Base-by-base conservation (phyloP, 2,888 invertebrate species). In the Aelia acuminata region DNA sequence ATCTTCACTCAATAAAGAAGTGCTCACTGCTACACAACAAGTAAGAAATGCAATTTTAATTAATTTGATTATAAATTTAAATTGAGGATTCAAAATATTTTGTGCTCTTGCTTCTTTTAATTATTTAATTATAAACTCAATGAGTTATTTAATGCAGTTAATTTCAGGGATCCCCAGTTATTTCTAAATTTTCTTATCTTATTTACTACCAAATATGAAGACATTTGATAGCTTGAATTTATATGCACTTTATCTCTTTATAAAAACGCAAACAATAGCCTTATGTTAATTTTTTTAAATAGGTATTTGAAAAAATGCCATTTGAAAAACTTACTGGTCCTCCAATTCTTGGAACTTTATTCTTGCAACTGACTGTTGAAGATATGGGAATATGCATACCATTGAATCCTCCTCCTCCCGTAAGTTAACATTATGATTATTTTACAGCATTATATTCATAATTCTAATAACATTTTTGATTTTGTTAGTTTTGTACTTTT, bases 311-410 rank as follows among this genome's bases (percentile, higher is more conserved):
- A 91, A 96, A 96, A 91, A 95, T 96, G 84, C 96, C 95, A 22
- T 94, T 96, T 92, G 96, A 96, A 0, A 96, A 97, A 92, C 93
- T 96, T 90, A 95, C 96, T 18, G 90, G 96, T 26, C 93, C 96
- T n/a, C 96, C 96, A 3, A 96, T 96, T 92, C 93, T 98, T 63
- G 98, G 98, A 84, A 98, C 97, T 22, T 92, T 99, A 90, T 99
- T 98, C 92, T 93, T 99, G 85, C 98, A 99, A 92, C 93, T 99
- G 50, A 98, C 98, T 0, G 98, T 99, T 0, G 97, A 98, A 91
- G 99, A 99, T 92, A 97, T 99, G 95, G 98, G 99, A 8, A 97
- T 99, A 90, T 99, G 98, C 92, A 92, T 99, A 89, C 99, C 98
- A 0, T 93, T 98, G 35, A 97, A 97, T 92, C 96, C 96, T 88